These are phyloP conservation scores for Coluber constrictor DNA, from an alignment of 2,797 vertebrate species.

Conservation along the genomic window DNA sequence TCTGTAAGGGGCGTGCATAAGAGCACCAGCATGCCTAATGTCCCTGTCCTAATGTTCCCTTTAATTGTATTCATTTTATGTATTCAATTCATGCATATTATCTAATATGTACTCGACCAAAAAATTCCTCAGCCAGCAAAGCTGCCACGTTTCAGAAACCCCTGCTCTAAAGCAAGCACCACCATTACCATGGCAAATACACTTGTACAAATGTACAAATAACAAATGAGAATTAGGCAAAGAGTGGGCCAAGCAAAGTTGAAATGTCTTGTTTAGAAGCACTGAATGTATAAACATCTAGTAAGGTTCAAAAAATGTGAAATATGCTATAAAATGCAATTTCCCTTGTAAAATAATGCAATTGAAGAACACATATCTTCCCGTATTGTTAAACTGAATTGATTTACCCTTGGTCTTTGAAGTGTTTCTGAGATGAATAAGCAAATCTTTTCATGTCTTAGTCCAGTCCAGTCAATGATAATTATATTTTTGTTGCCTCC, in stretches of 20 bases:
- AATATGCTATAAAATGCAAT: constrained; percentile 39
- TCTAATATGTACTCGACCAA: no score
- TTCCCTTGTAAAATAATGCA: constrained; percentile 40
- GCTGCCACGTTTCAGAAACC: no score
- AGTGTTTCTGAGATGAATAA: constrained; percentile 35
- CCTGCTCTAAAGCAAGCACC: background rate
- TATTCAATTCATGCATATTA: no score
- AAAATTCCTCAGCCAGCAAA: no score
- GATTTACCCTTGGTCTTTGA: constrained; percentile 25
- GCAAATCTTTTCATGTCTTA: background rate
- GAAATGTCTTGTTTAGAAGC: background rate
- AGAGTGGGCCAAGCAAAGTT: background rate
- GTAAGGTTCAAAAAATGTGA: background rate
- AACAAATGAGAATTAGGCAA: background rate
- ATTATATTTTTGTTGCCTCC: background rate
- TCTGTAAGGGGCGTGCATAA: no score
- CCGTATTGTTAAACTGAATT: constrained; percentile 45
- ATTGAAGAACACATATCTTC: constrained; percentile 30
- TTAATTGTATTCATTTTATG: no score
- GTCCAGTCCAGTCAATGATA: background rate
- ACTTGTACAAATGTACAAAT: background rate
- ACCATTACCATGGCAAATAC: background rate
- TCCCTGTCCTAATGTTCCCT: no score
- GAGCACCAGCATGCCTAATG: no score
- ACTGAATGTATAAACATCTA: background rate